Evolutionary conservation across 2,888 invertebrate species (phyloP).

Genomic region (Acleris emargana): DNA sequence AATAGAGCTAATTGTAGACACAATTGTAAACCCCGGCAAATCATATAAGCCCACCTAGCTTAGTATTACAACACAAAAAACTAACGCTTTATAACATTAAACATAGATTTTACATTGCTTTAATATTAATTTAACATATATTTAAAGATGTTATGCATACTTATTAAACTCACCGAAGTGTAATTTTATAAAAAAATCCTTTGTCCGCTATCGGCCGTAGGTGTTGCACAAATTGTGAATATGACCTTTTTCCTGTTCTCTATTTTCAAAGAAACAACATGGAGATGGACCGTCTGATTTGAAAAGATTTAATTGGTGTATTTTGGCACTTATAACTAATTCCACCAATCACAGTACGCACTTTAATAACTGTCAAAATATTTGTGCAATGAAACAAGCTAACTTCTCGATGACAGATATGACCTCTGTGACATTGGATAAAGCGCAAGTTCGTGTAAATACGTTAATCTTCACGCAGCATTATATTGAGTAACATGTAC

Average conservation of each 20-base stretch:
- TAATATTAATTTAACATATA: too few relatives aligned
- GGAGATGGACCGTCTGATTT: background rate
- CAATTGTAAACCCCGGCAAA: background rate
- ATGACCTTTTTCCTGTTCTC: slow-evolving; percentile 25
- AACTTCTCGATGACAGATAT: slow-evolving; percentile 35
- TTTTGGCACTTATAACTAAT: background rate
- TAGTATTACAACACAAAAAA: background rate
- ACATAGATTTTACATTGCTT: too few relatives aligned
- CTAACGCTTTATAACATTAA: too few relatives aligned
- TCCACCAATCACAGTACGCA: slow-evolving; percentile 38
- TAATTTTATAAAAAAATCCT: background rate
- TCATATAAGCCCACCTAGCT: background rate
- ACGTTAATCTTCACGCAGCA: slow-evolving; percentile 15
- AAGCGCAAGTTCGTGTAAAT: slow-evolving; percentile 1
- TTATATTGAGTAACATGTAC: background rate
- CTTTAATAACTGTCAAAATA: slow-evolving; percentile 1
- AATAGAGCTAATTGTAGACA: background rate
- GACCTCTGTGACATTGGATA: slow-evolving; percentile 56
- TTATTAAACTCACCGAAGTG: background rate
- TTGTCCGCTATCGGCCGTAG: background rate
- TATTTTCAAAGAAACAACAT: slow-evolving; percentile 1
- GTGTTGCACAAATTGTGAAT: slow-evolving; percentile 23
- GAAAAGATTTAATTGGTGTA: background rate
- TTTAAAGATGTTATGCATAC: slow-evolving; percentile 13
- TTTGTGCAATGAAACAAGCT: slow-evolving; percentile 37